Evolutionary conservation across 2,888 invertebrate genomes (phyloP).

Genomic region (Amphiduros pacificus): DNA sequence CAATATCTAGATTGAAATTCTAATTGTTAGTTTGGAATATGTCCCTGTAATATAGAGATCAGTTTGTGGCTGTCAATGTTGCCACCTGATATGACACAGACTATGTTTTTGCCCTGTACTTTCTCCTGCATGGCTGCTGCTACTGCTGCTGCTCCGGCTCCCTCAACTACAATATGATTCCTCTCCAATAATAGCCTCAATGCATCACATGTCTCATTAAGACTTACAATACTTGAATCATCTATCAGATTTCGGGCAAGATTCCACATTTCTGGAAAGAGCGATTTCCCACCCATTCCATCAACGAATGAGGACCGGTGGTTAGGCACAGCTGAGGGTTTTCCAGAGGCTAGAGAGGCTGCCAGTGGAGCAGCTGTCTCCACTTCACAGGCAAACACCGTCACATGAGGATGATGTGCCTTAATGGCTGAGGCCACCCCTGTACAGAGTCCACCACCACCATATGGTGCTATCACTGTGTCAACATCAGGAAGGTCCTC

Average conservation of each 20-base stretch:
- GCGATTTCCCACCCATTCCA: conserved; percentile 44
- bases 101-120: conserved; percentile 44
- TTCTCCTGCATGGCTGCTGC: conserved; percentile 39
- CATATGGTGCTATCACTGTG: conserved; percentile 50
- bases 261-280: conserved; percentile 50
- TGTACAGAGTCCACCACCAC: conserved; percentile 49
- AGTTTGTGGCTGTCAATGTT: conserved; percentile 47
- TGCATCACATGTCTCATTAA: conserved; percentile 43
- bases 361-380: conserved; percentile 42
- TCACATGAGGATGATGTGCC: conserved; percentile 38
- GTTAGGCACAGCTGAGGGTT: conserved; percentile 33
- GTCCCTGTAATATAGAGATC: conserved; percentile 19
- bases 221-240: conserved; percentile 41
- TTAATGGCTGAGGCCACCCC: conserved; percentile 49
- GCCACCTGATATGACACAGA: conserved; percentile 54
- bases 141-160: conserved; percentile 51
- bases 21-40: too few relatives aligned
- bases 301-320: conserved; percentile 49
- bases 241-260: conserved; percentile 39
- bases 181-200: conserved; percentile 43
- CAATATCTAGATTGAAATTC: too few relatives aligned
- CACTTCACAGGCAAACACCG: conserved; percentile 49
- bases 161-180: conserved; percentile 52
- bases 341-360: conserved; percentile 38
- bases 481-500: conserved; percentile 53